These are phyloP conservation scores for Itoplectis maculator DNA, from an alignment of 2,888 invertebrate species.

Conservation along the genomic window DNA sequence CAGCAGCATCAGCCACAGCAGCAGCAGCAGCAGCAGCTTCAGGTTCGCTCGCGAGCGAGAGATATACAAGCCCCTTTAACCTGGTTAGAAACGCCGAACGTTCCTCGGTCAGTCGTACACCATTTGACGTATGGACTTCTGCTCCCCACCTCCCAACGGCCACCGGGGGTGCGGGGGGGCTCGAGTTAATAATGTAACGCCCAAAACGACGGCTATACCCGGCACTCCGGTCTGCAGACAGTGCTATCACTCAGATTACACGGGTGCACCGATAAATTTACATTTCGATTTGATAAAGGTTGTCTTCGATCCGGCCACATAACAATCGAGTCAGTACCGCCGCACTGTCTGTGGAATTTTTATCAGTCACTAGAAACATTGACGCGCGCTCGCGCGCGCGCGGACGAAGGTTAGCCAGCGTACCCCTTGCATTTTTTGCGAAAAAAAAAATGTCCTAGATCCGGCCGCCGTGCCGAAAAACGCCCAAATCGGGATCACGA, in stretches of 20 bases:
- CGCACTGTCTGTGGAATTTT: background rate
- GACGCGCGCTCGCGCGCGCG: too few species aligned
- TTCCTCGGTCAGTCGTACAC: slow-evolving; percentile 57
- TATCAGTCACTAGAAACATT: too few species aligned
- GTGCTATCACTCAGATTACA: slow-evolving; percentile 17
- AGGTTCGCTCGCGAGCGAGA: background rate
- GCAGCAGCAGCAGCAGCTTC: background rate
- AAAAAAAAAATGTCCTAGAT: too few species aligned
- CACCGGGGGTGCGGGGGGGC: background rate
- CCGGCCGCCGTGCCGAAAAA: too few species aligned
- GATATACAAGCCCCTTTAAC: slow-evolving; percentile 27
- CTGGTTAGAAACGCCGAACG: slow-evolving; percentile 48
- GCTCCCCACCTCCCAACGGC: too few species aligned
- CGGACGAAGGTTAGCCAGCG: too few species aligned
- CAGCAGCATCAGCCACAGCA: background rate
- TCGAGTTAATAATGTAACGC: slow-evolving; percentile 53
- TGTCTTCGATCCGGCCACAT: slow-evolving; percentile 32
- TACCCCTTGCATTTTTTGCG: too few species aligned
- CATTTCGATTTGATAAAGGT: slow-evolving; percentile 32
- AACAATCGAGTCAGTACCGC: background rate
- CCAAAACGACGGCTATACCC: slow-evolving; percentile 35
- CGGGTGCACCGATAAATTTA: slow-evolving; percentile 15
- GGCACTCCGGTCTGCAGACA: slow-evolving; percentile 10
- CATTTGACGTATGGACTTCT: slow-evolving; percentile 37
- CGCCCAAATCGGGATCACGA: too few species aligned